phyloP scores from a whole-genome alignment of 1,140 invertebrate species.

The Drosophila teissieri region DNA sequence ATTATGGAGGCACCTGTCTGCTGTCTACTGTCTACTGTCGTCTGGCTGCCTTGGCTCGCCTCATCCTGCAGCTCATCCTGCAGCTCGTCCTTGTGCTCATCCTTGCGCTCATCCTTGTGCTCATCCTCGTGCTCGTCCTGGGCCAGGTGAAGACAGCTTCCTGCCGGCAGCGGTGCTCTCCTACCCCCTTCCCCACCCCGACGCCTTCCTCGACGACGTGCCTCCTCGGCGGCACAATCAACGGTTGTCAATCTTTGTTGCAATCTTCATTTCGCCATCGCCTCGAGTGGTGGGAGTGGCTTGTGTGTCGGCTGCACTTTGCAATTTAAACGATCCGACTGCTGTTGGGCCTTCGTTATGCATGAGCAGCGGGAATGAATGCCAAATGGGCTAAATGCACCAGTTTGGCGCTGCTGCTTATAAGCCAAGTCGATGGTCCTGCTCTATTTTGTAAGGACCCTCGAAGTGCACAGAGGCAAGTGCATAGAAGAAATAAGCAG shows the following conservation, averaged over 20 bases:
- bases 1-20: slow-evolving; percentile 48
- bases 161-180: slow-evolving; percentile 32
- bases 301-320: slow-evolving; percentile 46
- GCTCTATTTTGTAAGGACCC: neutral
- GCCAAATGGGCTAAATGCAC: slow-evolving; percentile 71
- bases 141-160: slow-evolving; percentile 49
- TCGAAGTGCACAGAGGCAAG: slow-evolving; percentile 4
- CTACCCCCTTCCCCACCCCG: slow-evolving; percentile 8
- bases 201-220: slow-evolving; percentile 10
- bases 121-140: slow-evolving; percentile 28
- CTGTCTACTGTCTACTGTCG: slow-evolving; percentile 33
- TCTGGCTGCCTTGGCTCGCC: slow-evolving; percentile 10
- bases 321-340: slow-evolving; percentile 46
- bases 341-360: slow-evolving; percentile 47
- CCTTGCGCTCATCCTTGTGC: slow-evolving; percentile 3
- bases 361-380: slow-evolving; percentile 57
- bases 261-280: slow-evolving; percentile 71
- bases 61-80: slow-evolving; percentile 7
- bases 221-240: slow-evolving; percentile 69
- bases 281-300: slow-evolving; percentile 43
- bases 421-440: slow-evolving; percentile 48
- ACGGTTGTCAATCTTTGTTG: slow-evolving; percentile 78
- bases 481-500: too few relatives aligned
- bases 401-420: slow-evolving; percentile 43
- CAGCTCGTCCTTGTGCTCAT: slow-evolving; percentile 10